Conservation (phyloP, 2,888 invertebrate species). For the Xestobium rufovillosum region DNA sequence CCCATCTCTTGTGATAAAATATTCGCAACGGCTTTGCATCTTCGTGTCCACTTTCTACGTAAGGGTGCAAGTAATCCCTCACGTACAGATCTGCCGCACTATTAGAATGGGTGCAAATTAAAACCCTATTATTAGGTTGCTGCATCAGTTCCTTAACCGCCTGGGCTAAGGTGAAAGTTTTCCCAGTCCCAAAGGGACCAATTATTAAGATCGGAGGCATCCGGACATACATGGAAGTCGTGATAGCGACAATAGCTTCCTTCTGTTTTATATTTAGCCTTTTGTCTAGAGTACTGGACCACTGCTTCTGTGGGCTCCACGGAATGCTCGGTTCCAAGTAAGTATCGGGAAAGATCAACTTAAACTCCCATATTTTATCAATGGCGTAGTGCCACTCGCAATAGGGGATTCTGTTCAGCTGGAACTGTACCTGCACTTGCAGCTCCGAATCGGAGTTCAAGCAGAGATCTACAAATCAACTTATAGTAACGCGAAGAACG, state of each 20-base stretch:
- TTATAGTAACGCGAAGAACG: too few relatives aligned
- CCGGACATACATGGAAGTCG: conserved; percentile 53
- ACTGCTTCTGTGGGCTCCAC: conserved; percentile 62
- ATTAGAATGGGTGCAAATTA: conserved; percentile 82
- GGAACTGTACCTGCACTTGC: conserved; percentile 69
- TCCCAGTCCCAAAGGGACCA: conserved; percentile 80
- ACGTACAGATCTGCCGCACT: conserved; percentile 81
- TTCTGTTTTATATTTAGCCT: conserved; percentile 69
- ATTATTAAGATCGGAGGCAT: conserved; percentile 67
- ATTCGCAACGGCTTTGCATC: conserved; percentile 67
- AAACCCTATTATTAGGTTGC: conserved; percentile 58
- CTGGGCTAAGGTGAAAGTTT: conserved; percentile 72
- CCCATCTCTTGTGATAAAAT: conserved; percentile 73
- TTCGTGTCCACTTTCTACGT: conserved; percentile 58
- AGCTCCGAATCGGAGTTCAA: conserved; percentile 52
- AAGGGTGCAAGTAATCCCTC: conserved; percentile 73
- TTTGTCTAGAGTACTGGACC: conserved; percentile 55
- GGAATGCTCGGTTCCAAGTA: conserved; percentile 57
- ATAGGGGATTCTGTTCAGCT: conserved; percentile 69
- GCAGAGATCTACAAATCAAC: too few relatives aligned
- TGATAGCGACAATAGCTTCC: conserved; percentile 70
- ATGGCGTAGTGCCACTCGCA: conserved; percentile 81
- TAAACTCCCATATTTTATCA: conserved; percentile 64
- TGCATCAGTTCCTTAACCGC: conserved; percentile 60
- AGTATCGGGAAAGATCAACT: conserved; percentile 65